These are phyloP conservation scores for Frankliniella fusca DNA, from an alignment of 2,888 invertebrate species.

Conservation along the genomic window DNA sequence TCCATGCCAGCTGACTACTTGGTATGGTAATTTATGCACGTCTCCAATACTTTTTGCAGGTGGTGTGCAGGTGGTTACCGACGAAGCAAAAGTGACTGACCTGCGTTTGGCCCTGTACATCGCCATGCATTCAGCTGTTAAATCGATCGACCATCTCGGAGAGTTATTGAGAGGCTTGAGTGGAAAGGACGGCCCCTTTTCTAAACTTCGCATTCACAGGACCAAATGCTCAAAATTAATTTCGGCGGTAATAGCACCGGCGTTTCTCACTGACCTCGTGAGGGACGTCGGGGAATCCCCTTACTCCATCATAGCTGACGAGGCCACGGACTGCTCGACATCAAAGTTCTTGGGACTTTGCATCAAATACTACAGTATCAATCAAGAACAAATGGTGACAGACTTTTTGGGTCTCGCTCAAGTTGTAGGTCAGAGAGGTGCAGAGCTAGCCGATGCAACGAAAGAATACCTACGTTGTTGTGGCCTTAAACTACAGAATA, in stretches of 20 bases:
- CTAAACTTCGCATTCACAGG: background rate
- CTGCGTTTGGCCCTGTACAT: background rate
- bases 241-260: background rate
- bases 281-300: background rate
- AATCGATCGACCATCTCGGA: background rate
- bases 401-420: background rate
- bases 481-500: background rate
- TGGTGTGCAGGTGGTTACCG: background rate
- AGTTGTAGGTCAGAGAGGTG: background rate
- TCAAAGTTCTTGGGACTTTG: background rate
- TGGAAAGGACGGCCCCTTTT: background rate
- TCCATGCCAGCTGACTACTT: background rate
- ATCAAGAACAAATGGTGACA: background rate
- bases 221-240: background rate
- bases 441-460: too few species aligned
- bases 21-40: background rate
- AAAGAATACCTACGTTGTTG: background rate
- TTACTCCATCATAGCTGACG: background rate
- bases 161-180: background rate
- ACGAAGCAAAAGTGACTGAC: background rate
- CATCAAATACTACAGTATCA: background rate
- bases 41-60: background rate
- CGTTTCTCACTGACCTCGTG: background rate
- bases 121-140: background rate
- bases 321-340: background rate